Conservation (phyloP, 1,140 invertebrate genomes). For the Asobara japonica region DNA sequence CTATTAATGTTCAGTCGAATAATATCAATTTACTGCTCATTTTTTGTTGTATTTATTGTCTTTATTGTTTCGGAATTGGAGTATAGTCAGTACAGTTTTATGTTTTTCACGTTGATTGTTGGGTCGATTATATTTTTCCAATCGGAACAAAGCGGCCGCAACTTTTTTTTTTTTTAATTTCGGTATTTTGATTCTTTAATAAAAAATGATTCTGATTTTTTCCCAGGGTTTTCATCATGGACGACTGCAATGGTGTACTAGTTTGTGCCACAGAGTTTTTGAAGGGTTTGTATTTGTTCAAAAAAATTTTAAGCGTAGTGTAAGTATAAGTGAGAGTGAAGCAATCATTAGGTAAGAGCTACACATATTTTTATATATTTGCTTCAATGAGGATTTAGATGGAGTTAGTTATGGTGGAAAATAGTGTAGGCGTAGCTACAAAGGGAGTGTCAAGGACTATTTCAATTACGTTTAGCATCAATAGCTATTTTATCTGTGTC, state of each 20-base stretch:
- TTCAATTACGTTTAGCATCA: slow-evolving; percentile 22
- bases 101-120: background rate
- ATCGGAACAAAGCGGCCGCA: background rate
- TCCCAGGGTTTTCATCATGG: slow-evolving; percentile 52
- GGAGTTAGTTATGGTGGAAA: background rate
- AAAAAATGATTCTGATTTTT: background rate
- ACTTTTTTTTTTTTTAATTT: background rate
- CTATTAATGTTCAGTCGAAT: background rate
- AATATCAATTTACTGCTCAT: no score
- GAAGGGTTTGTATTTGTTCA: slow-evolving; percentile 59
- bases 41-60: no score
- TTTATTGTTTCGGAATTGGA: background rate
- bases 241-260: slow-evolving; percentile 63
- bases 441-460: slow-evolving; percentile 35
- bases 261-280: slow-evolving; percentile 69
- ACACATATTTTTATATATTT: no score
- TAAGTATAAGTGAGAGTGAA: background rate
- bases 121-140: background rate
- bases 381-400: background rate
- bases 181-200: background rate
- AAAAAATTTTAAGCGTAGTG: background rate
- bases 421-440: slow-evolving; percentile 24
- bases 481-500: slow-evolving; percentile 16
- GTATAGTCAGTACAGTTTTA: background rate
- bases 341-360: no score